Base-by-base conservation (phyloP, 2,888 invertebrate genomes). In the Drosophila subsilvestris region DNA sequence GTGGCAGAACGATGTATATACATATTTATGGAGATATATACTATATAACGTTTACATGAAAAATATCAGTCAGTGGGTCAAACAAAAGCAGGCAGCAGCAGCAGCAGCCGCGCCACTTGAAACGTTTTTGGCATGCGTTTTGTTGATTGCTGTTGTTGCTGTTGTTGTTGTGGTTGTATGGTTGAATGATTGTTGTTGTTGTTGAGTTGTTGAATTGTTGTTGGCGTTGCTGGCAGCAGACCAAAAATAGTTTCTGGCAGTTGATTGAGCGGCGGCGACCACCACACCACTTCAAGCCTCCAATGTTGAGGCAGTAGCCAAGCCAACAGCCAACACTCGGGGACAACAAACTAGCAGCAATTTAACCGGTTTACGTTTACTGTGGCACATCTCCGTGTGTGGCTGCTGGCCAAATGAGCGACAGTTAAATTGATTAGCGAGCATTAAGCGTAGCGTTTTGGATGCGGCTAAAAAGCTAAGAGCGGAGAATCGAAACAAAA, bases 1-100 rank as follows among this genome's bases (percentile, higher is more conserved):
- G 22, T 17, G 37, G 42, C 29, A 66, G 65, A 66, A 37, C 37
- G 37, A 4, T 37, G 37, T 66, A 22, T 22, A 2, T 22, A 22
- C 22, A 22, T 22, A 53, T 49, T 69, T 69, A 69, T 58, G 43
- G 43, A 44, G 47, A 70, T 69, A 68, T 32, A 59, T 69, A 69
- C 59, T 68, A 69, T 42, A 48, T 14, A 45, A 7, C 37, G 37
- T 37, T 37, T 56, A 77, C 66, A 72, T 85, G 37, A 37, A 37
- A 37, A 37, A 86, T 79, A 79, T 84, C 83, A 87, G 83, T 84
- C 83, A 84, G 83, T 84, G 85, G 83, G 83, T 84, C 83, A 84
- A 86, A 37, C 37, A 84, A 81, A 68, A 70, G 56, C 57, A 20
- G 74, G 74, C 79, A 66, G 75, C 76, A 29, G 73, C 63, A 25